These are phyloP conservation scores for Anolis apletophallus DNA, from an alignment of 2,797 vertebrate genomes.

Conservation along the genomic window DNA sequence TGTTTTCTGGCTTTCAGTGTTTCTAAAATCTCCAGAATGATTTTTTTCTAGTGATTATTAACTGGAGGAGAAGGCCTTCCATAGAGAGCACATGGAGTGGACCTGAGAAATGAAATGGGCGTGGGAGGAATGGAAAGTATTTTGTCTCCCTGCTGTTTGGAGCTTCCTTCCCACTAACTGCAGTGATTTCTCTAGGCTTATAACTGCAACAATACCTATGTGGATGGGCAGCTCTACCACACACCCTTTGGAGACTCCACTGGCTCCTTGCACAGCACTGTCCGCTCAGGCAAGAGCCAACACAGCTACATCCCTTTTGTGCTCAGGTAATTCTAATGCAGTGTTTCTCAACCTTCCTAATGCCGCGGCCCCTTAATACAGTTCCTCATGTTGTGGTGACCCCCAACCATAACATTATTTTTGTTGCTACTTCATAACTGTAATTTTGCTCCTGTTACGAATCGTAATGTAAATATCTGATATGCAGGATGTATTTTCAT, in stretches of 20 bases:
- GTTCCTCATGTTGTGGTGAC: too few relatives aligned
- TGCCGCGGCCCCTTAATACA: too few relatives aligned
- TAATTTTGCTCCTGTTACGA: too few relatives aligned
- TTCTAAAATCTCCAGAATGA: too few relatives aligned
- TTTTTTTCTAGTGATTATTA: background rate
- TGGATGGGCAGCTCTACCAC: constrained; percentile 85
- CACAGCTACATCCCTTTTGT: constrained; percentile 94
- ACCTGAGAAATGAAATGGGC: background rate
- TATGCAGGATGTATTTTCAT: too few relatives aligned
- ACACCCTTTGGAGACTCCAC: constrained; percentile 87
- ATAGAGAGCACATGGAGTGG: background rate
- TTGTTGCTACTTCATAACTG: too few relatives aligned
- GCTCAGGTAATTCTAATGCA: constrained; percentile 80
- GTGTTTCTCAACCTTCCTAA: too few relatives aligned
- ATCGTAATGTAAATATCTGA: too few relatives aligned
- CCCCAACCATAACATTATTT: too few relatives aligned
- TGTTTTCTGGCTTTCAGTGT: too few relatives aligned
- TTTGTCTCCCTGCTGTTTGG: background rate
- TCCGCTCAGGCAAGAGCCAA: constrained; percentile 91
- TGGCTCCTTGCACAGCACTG: constrained; percentile 89
- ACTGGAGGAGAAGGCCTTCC: background rate
- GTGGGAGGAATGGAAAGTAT: background rate
- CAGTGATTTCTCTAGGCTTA: constrained; percentile 77
- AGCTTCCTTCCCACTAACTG: background rate
- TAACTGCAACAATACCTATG: constrained; percentile 85